These are phyloP conservation scores for Amblyornis subalaris DNA, from an alignment of 2,113 vertebrate genomes.

Conservation along the genomic window DNA sequence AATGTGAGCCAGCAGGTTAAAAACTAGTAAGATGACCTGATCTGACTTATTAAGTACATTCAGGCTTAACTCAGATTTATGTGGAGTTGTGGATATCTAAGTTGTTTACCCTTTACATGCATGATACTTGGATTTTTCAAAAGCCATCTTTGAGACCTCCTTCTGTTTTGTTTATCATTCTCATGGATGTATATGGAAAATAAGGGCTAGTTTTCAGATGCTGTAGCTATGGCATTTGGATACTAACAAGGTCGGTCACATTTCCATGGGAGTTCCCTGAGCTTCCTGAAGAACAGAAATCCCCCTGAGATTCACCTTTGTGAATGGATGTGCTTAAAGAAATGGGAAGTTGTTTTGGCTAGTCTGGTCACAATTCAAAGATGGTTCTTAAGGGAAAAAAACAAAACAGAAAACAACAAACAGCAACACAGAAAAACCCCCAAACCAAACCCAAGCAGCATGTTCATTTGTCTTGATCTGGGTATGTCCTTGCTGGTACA, in stretches of 20 bases:
- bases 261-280: not conserved
- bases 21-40: not conserved
- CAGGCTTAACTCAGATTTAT: not conserved
- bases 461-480: not conserved
- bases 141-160: not conserved
- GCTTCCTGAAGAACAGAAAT: not conserved
- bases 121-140: not conserved
- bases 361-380: not conserved
- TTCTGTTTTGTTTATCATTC: not conserved
- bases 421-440: not conserved
- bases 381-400: not conserved
- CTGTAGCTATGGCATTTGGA: not conserved
- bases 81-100: not conserved
- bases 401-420: not conserved
- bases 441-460: not conserved
- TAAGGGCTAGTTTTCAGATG: not conserved
- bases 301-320: accelerated
- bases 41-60: not conserved
- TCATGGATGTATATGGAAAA: not conserved
- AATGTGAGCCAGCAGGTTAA: not conserved
- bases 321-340: not conserved
- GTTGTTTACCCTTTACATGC: not conserved
- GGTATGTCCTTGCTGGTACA: accelerated
- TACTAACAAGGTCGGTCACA: not conserved
- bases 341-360: not conserved